Percentiles rank a stretch among this genome's conserved stretches.
Conservation (phyloP, 2,888 invertebrate genomes). For the Ichneumoninae sp. region DNA sequence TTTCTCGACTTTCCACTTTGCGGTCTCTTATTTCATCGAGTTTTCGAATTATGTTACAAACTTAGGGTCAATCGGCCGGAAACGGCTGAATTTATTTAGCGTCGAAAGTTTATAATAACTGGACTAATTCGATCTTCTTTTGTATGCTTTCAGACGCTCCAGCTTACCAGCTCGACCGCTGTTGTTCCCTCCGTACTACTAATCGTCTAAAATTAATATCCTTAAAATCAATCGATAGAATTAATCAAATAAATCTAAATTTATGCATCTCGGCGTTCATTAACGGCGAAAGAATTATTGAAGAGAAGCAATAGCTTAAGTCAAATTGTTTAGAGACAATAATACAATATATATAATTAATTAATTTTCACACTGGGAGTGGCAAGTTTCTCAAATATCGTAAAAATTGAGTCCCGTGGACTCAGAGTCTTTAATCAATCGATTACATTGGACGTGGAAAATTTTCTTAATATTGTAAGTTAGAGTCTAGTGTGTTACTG, state of each 20-base stretch:
- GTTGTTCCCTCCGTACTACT: neutral
- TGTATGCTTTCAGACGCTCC: neutral
- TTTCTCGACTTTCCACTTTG: neutral
- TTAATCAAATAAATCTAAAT: neutral
- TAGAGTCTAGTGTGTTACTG: neutral
- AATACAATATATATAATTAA: slow-evolving; percentile 17
- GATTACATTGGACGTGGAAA: neutral
- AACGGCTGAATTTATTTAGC: slow-evolving; percentile 8
- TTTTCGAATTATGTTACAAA: neutral
- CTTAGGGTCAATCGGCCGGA: slow-evolving; percentile 6
- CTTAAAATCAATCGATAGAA: neutral
- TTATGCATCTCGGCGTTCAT: neutral
- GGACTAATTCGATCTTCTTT: neutral
- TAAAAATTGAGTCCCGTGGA: neutral
- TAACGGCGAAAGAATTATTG: neutral
- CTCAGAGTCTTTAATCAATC: slow-evolving; percentile 9
- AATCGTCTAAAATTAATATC: neutral
- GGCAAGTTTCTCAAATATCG: neutral
- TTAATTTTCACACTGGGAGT: neutral
- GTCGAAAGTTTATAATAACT: neutral
- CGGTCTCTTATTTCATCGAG: neutral
- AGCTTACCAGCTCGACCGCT: neutral
- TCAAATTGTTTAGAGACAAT: neutral
- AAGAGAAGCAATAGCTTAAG: neutral
- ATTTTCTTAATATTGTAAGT: neutral